phyloP scores from a whole-genome alignment of 2,797 vertebrate genomes.

The Yasuhikotakia modesta region DNA sequence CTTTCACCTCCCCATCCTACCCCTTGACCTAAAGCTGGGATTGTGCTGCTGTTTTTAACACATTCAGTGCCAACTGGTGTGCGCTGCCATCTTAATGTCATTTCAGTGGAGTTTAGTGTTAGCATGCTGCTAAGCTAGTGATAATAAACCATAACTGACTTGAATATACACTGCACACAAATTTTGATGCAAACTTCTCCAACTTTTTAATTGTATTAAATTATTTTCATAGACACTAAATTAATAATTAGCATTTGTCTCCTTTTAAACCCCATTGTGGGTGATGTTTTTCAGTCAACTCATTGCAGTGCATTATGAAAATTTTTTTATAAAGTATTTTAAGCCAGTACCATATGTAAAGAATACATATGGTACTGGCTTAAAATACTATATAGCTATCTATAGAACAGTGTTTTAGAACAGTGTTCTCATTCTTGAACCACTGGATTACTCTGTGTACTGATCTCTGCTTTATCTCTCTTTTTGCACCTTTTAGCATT shows the following conservation, averaged over 20 bases:
- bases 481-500: neutral
- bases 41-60: constrained; percentile 58
- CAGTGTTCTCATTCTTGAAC: neutral
- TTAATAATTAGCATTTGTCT: too few relatives aligned
- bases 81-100: neutral
- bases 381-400: neutral
- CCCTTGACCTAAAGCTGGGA: constrained; percentile 67
- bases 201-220: too few relatives aligned
- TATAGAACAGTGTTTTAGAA: neutral
- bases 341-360: too few relatives aligned
- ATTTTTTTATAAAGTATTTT: too few relatives aligned
- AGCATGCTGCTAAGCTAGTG: neutral
- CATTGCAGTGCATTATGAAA: too few relatives aligned
- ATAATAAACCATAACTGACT: too few relatives aligned
- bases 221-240: too few relatives aligned
- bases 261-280: too few relatives aligned
- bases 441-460: neutral
- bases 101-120: neutral
- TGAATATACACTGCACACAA: neutral
- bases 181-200: neutral
- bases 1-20: neutral
- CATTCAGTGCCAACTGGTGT: constrained; percentile 45
- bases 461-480: neutral
- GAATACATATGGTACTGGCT: too few relatives aligned
- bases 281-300: too few relatives aligned